Percentiles rank a stretch among this genome's conserved stretches.
These are phyloP conservation scores for Mesorhabditis spiculigera DNA, from an alignment of 2,888 invertebrate genomes.

Conservation along the genomic window DNA sequence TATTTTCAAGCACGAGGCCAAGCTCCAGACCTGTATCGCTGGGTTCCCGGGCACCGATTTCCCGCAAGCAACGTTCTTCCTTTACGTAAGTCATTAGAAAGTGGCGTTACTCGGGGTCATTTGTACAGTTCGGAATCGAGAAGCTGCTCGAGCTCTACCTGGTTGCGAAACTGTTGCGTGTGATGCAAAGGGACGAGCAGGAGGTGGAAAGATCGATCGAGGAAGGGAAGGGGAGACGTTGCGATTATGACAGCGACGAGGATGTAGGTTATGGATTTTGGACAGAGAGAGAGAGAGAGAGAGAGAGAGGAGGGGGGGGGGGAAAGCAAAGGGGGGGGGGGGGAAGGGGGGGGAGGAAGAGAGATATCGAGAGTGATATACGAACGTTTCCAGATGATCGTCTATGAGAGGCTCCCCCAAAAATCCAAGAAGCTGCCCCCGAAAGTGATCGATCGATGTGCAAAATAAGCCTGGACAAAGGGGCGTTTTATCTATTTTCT, in stretches of 20 bases:
- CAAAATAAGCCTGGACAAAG: not conserved
- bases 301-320: no score
- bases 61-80: not conserved
- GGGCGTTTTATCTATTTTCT: no score
- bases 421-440: not conserved
- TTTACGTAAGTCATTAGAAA: not conserved
- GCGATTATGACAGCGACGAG: no score
- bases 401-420: not conserved
- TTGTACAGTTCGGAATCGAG: not conserved
- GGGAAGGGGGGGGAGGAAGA: no score
- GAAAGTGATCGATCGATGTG: slow-evolving; percentile 2
- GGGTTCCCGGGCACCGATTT: slow-evolving; percentile 2
- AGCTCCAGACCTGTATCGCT: not conserved
- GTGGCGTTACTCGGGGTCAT: not conserved
- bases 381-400: not conserved
- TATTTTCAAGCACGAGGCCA: not conserved
- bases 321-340: no score
- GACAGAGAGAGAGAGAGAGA: no score
- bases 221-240: not conserved
- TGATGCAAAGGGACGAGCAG: not conserved
- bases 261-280: no score
- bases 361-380: not conserved
- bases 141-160: not conserved
- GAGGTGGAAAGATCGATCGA: not conserved
- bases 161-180: not conserved